Base-by-base conservation (phyloP, 2,797 vertebrate genomes). In the Limosa lapponica region DNA sequence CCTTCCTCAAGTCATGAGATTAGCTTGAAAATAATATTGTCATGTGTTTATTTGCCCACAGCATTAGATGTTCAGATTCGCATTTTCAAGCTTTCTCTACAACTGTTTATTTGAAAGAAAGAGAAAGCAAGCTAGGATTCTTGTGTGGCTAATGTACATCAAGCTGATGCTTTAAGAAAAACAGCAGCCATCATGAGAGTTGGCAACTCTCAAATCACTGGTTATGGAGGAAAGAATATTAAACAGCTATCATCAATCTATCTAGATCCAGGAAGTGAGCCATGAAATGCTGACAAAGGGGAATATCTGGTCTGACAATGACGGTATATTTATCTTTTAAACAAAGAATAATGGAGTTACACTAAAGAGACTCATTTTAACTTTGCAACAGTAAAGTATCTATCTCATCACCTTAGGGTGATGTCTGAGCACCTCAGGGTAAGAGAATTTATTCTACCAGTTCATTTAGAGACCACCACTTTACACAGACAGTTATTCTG, bases 191-290 rank as follows among this genome's bases (percentile, higher is more conserved):
- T 95, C 82, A 77, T 87, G 71, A 95, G 94, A 96, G 78, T 55
- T 71, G 77, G 96, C 83, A 96, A 96, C 93, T 96, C 91, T 96
- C 96, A 96, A 95, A 96, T 94, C 30, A 8, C 67, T 77, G 74
- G 82, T 95, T 96, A 94, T 90, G 71, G 74, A 90, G 86, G 58
- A 52, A 94, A 91, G 94, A 94, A 95, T 96, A 95, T 95, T 95
- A 95, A 97, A 67, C 74, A 89, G 94, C 86, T 84, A 87, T 82
- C 95, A 96, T 96, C 91, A 95, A 96, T 97, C 95, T 96, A 91
- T 77, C 87, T 52, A 83, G 51, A 79, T 74, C 81, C 80, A 96
- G 64, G 94, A 95, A 90, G 90, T 36, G 74, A 96, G 96, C 93
- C 95, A 93, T 90, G 77, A 91, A 96, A 90, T 25, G 83, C 93